Conservation (phyloP, 2,113 vertebrate species). For the Burhinus oedicnemus region DNA sequence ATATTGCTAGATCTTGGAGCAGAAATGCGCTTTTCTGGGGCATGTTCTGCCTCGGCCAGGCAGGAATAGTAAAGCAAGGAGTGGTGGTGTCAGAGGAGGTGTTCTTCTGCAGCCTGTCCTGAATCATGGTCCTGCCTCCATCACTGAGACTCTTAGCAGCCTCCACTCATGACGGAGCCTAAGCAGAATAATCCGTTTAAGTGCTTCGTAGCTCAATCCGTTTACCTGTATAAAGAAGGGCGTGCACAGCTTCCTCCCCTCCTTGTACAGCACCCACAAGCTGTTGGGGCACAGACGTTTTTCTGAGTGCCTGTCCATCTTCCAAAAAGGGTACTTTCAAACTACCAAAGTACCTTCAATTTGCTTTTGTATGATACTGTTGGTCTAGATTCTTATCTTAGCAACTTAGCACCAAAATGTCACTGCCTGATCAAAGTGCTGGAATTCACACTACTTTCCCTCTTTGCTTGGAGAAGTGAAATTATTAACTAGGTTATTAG, state of each 20-base stretch:
- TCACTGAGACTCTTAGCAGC: background rate
- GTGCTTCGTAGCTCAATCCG: background rate
- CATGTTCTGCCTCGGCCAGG: fast-evolving
- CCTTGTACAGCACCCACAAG: background rate
- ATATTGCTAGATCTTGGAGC: background rate
- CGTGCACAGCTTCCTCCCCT: background rate
- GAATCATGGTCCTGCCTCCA: background rate
- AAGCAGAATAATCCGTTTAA: background rate
- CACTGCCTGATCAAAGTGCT: background rate
- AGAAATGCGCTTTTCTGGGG: background rate
- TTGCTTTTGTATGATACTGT: background rate
- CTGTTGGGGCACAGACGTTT: background rate
- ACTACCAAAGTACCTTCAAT: background rate
- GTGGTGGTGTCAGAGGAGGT: background rate
- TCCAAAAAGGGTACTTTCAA: background rate
- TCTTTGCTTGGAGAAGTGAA: background rate
- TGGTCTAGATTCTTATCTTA: background rate
- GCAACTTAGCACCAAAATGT: background rate
- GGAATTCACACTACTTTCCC: background rate
- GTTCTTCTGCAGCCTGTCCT: background rate
- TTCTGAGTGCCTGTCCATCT: background rate
- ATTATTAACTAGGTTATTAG: conserved; percentile 14
- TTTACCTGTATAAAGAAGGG: background rate
- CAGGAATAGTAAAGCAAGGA: background rate
- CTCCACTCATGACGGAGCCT: background rate